These are phyloP conservation scores for Strix occidentalis DNA, from an alignment of 2,797 vertebrate species.

Conservation along the genomic window DNA sequence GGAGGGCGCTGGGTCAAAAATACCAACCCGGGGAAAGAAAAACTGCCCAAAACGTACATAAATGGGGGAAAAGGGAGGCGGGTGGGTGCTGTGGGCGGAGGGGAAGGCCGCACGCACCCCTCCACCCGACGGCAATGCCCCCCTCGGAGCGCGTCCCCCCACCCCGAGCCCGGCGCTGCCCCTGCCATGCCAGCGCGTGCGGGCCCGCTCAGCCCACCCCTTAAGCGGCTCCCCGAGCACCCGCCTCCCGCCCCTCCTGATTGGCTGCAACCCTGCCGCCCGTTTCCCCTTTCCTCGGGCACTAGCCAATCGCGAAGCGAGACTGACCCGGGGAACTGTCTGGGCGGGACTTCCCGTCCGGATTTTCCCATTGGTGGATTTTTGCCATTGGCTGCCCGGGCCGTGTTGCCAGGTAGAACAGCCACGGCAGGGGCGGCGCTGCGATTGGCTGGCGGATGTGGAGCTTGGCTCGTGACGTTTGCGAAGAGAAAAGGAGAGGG, in stretches of 20 bases:
- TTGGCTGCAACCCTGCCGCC: neutral
- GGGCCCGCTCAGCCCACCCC: neutral
- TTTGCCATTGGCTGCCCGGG: neutral
- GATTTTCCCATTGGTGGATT: neutral
- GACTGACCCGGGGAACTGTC: fast-evolving
- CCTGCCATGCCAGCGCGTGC: too few species aligned
- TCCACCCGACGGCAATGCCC: too few species aligned
- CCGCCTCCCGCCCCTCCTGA: neutral
- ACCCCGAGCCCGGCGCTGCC: too few species aligned
- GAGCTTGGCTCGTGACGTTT: neutral
- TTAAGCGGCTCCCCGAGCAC: fast-evolving
- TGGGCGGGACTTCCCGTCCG: neutral
- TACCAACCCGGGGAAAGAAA: too few species aligned
- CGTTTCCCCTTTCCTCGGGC: too few species aligned
- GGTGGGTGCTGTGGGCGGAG: neutral
- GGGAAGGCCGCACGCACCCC: too few species aligned
- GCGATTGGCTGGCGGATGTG: neutral
- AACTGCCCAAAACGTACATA: too few species aligned
- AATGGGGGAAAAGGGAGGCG: neutral
- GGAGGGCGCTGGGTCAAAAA: neutral
- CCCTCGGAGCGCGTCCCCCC: too few species aligned
- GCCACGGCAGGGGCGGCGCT: too few species aligned
- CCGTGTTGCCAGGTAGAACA: neutral
- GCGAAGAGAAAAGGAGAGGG: neutral
- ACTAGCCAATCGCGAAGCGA: neutral